Conservation (phyloP, 2,797 vertebrate genomes). For the Apodemus agrarius region DNA sequence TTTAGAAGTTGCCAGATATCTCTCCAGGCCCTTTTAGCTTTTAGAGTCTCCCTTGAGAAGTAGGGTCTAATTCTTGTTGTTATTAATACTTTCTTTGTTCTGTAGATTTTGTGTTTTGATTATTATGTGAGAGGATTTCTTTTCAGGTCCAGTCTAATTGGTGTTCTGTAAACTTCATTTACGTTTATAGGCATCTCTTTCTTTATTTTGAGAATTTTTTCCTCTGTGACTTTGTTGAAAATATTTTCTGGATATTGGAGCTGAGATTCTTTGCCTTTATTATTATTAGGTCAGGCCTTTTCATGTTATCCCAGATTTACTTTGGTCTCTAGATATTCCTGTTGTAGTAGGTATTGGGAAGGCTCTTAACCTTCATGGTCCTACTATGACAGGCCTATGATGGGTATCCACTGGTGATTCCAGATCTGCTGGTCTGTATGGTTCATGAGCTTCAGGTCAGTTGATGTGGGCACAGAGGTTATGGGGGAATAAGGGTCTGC, state of each 20-base stretch:
- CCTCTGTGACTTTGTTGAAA: neutral
- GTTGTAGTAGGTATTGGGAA: neutral
- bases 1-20: neutral
- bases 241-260: neutral
- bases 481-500: neutral
- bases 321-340: neutral
- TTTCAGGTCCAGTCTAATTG: too few species aligned
- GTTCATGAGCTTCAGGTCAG: neutral
- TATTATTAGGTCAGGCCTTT: neutral
- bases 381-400: neutral
- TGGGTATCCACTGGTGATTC: neutral
- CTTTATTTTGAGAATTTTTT: neutral
- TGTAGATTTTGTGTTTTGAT: too few species aligned
- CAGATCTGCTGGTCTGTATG: neutral
- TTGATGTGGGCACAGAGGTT: neutral
- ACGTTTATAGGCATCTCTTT: neutral
- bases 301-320: neutral
- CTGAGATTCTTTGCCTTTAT: neutral
- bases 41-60: neutral
- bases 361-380: neutral
- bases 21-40: neutral
- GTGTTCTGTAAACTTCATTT: neutral
- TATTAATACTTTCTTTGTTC: too few species aligned
- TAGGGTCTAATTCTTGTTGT: too few species aligned
- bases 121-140: too few species aligned